These are phyloP conservation scores for Bovichtus variegatus DNA, from an alignment of 2,797 vertebrate species.

Conservation along the genomic window DNA sequence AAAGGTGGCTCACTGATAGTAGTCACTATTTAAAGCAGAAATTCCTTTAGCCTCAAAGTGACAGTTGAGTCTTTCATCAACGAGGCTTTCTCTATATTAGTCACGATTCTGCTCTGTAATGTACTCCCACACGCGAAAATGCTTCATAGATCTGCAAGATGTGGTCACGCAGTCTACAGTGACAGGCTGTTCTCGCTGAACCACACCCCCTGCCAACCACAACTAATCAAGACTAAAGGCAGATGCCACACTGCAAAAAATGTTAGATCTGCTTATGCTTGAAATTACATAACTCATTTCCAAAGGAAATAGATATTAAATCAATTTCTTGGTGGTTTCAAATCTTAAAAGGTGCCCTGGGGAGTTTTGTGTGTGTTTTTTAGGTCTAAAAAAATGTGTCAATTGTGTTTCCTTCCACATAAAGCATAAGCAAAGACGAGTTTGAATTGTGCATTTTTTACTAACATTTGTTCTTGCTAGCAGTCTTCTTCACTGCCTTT, in stretches of 20 bases:
- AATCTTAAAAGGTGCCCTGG: not conserved
- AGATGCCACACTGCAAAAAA: constrained; percentile 1
- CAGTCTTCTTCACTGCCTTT: not conserved
- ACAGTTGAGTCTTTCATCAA: constrained; percentile 16
- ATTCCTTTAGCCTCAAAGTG: not conserved
- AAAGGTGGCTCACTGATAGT: not conserved
- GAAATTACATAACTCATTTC: not conserved
- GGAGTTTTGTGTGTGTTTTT: not conserved
- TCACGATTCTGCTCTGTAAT: constrained; percentile 56
- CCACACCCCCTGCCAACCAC: constrained; percentile 38
- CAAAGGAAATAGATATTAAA: not conserved
- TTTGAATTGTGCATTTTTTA: not conserved
- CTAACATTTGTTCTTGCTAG: not conserved
- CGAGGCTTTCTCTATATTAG: constrained; percentile 38
- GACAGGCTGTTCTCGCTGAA: constrained; percentile 33
- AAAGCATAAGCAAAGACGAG: not conserved
- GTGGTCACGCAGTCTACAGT: constrained; percentile 16
- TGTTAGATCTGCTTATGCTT: not conserved
- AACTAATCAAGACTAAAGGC: not conserved
- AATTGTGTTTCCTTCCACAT: not conserved
- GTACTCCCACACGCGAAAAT: constrained; percentile 48
- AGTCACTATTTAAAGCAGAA: not conserved
- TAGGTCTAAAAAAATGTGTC: not conserved
- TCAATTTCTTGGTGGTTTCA: not conserved
- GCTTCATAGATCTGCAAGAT: constrained; percentile 38